Conservation (phyloP, 2,888 invertebrate species). For the Pantelozetes paolii region DNA sequence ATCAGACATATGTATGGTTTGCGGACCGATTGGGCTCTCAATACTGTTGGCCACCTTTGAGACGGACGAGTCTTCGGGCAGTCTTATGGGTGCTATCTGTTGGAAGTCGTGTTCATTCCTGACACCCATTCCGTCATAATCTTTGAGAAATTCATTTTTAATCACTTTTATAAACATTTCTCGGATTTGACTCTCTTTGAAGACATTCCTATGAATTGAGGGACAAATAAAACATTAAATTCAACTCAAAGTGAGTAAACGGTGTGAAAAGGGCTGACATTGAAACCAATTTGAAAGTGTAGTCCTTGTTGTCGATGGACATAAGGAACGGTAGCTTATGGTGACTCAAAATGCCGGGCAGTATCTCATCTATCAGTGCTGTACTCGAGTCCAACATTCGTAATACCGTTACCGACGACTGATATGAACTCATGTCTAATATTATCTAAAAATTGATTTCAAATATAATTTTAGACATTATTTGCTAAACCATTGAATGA, state of each 20-base stretch:
- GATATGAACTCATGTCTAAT: constrained; percentile 42
- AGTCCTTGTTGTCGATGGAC: constrained; percentile 17
- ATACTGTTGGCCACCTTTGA: not conserved
- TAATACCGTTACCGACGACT: constrained; percentile 12
- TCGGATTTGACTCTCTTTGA: not conserved
- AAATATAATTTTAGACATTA: not conserved
- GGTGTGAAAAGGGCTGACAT: no score
- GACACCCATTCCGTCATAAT: not conserved
- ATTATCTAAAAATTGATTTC: constrained; percentile 43
- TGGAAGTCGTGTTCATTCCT: not conserved
- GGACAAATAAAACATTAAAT: not conserved
- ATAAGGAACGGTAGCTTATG: constrained; percentile 28
- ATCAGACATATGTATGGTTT: constrained; percentile 71
- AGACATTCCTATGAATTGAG: not conserved
- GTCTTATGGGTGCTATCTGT: not conserved
- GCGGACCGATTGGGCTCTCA: not conserved
- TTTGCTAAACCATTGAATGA: constrained; percentile 51
- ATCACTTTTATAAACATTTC: constrained; percentile 21
- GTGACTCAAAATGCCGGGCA: constrained; percentile 4
- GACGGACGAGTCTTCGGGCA: not conserved
- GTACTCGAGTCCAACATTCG: constrained; percentile 34
- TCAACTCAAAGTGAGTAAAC: no score
- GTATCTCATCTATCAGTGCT: constrained; percentile 11
- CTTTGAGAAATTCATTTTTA: constrained; percentile 22
- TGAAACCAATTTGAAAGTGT: constrained; percentile 28